These are phyloP conservation scores for Triops cancriformis DNA, from an alignment of 1,140 invertebrate species.

Conservation along the genomic window DNA sequence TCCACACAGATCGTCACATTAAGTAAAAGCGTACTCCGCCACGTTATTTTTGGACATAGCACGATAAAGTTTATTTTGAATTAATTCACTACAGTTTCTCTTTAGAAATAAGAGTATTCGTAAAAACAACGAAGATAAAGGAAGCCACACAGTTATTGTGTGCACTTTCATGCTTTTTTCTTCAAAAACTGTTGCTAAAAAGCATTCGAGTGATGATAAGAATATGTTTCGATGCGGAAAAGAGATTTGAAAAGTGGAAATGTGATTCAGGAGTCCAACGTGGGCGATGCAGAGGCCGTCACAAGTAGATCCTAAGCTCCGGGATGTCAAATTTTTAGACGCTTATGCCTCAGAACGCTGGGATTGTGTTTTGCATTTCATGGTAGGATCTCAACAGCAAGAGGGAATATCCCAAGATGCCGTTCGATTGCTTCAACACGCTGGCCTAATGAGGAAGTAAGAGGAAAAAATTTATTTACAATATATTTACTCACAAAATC, in stretches of 20 bases:
- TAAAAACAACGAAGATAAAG: too few relatives aligned
- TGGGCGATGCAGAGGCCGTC: constrained; percentile 78
- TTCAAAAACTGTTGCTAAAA: too few relatives aligned
- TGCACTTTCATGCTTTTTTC: too few relatives aligned
- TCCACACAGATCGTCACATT: too few relatives aligned
- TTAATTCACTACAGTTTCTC: too few relatives aligned
- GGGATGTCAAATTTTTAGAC: constrained; percentile 82
- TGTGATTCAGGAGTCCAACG: constrained; percentile 55
- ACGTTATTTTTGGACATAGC: too few relatives aligned
- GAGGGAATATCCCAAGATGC: constrained; percentile 90
- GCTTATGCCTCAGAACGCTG: constrained; percentile 87
- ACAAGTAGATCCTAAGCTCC: constrained; percentile 77
- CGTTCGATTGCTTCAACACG: constrained; percentile 79
- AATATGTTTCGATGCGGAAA: too few relatives aligned
- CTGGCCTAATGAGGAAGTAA: constrained; percentile 79
- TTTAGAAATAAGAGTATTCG: too few relatives aligned
- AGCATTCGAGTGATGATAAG: too few relatives aligned
- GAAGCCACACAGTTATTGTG: neutral
- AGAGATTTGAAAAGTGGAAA: neutral
- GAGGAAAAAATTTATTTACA: neutral
- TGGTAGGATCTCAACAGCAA: constrained; percentile 74
- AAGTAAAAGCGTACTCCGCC: too few relatives aligned
- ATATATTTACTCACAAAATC: neutral
- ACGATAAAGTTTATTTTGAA: too few relatives aligned
- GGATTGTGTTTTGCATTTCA: constrained; percentile 94